Base-by-base conservation (phyloP, 2,888 invertebrate species). In the Sarcophaga rosellei region DNA sequence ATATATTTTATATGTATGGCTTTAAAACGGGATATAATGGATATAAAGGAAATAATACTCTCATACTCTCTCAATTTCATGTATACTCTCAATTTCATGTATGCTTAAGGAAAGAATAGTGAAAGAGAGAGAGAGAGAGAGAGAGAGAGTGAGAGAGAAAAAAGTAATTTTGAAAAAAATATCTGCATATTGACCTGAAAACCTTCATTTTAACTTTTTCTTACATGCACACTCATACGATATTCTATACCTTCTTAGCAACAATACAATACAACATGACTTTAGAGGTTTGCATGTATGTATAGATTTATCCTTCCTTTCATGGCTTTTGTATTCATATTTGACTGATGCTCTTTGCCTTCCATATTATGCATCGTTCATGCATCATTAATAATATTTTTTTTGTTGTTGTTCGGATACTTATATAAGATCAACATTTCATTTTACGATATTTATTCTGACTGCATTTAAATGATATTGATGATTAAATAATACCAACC, bases 151-250 rank as follows among this genome's bases (percentile, higher is more conserved):
- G 57, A 75, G 23, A 21, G 1, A 59, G 25, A 15, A 65, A 65
- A 23, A 75, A 62, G 53, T 17, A 59, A 17, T 61, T 61, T 61
- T 3, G 25, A 25, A 66, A 25, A 77, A 62, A 68, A 68, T 10
- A 21, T 21, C 47, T 72, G 70, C 72, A 74, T 74, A 70, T 80
- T 80, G 84, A 80, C 84, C 84, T 75, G 47, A 70, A 81, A 81
- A 78, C 77, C 77, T 78, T 81, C 59, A 85, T 81, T 57, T 66
- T n/a, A 68, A 75, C 53, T 61, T 72, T 53, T 17, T 63, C 23
- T 63, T 44, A 69, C 53, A 75, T 79, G 5, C 15, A 17, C 53
- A 4, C 15, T 15, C 5, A 53, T 53, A 53, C 53, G 53, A 15
- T 15, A 53, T 53, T 17, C 53, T 53, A 53, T 15, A 53, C 15